Conservation (phyloP, 1,140 invertebrate genomes). For the Drosophila hydei region DNA sequence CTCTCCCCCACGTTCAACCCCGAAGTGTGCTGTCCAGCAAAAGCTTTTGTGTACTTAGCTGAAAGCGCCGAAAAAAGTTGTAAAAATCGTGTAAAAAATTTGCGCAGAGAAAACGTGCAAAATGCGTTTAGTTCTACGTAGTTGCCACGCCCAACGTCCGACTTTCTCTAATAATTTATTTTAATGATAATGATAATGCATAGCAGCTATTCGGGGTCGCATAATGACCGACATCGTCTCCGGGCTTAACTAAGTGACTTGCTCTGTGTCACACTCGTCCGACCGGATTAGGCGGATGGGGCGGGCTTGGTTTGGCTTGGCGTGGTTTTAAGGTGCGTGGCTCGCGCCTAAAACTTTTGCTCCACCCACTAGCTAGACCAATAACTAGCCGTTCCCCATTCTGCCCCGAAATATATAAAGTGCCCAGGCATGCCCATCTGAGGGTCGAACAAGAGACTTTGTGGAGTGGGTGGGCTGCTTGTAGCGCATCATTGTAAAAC, state of each 20-base stretch:
- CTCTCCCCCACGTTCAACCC: not conserved
- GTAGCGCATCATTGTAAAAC: constrained; percentile 77
- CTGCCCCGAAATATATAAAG: constrained; percentile 73
- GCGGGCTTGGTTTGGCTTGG: not conserved
- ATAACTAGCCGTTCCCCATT: constrained; percentile 44
- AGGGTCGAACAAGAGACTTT: constrained; percentile 1
- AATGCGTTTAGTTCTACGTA: constrained; percentile 69
- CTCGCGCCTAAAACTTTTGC: constrained; percentile 23
- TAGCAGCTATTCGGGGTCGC: constrained; percentile 53
- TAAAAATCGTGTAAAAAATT: constrained; percentile 83
- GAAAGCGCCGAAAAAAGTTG: constrained; percentile 68
- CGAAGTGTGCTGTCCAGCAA: constrained; percentile 34
- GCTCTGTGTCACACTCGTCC: constrained; percentile 11
- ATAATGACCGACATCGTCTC: constrained; percentile 20
- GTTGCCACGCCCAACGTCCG: constrained; percentile 39
- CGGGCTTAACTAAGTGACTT: constrained; percentile 46
- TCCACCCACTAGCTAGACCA: constrained; percentile 37
- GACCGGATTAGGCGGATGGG: not conserved
- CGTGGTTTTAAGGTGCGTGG: constrained; percentile 16
- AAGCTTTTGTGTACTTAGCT: constrained; percentile 77
- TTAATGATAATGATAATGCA: constrained; percentile 83
- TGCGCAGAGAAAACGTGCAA: constrained; percentile 74
- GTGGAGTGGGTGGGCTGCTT: constrained; percentile 18
- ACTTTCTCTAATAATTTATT: constrained; percentile 82
- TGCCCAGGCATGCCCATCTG: constrained; percentile 45